Conservation (phyloP, 2,113 vertebrate genomes). For the Xyliphius kryptos region DNA sequence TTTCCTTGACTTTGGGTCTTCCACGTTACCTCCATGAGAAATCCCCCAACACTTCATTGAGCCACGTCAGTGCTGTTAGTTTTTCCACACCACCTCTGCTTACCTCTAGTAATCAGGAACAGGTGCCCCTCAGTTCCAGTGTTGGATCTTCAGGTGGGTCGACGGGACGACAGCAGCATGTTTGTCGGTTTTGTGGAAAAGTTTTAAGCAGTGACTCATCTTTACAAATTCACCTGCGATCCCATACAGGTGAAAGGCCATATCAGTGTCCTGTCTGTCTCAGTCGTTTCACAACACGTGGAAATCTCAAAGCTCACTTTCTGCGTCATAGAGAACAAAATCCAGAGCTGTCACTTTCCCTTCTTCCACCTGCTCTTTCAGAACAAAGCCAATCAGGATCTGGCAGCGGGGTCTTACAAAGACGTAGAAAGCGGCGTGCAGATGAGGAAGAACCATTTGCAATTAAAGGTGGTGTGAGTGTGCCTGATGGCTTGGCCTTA, state of each 20-base stretch:
- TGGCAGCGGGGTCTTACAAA: conserved; percentile 56
- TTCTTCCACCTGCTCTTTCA: conserved; percentile 69
- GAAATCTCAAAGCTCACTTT: conserved; percentile 90
- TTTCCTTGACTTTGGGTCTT: conserved; percentile 63
- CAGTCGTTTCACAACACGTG: conserved; percentile 87
- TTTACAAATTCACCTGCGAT: conserved; percentile 86
- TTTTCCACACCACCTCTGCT: conserved; percentile 56
- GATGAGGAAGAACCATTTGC: conserved; percentile 65
- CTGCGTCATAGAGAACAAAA: conserved; percentile 85
- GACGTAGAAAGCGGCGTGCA: conserved; percentile 62
- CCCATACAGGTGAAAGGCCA: conserved; percentile 84
- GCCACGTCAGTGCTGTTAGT: conserved; percentile 49
- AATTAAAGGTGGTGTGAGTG: conserved; percentile 57
- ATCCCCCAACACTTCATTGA: conserved; percentile 61
- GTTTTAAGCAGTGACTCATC: conserved; percentile 88
- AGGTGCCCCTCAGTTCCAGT: conserved; percentile 52
- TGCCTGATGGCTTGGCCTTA: conserved; percentile 60
- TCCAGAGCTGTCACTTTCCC: conserved; percentile 84
- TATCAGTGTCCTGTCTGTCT: conserved; percentile 88
- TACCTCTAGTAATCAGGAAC: conserved; percentile 56
- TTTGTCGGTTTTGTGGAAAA: conserved; percentile 87
- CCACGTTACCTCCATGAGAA: conserved; percentile 74
- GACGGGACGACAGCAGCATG: conserved; percentile 63
- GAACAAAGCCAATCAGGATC: conserved; percentile 58
- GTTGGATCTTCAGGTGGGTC: conserved; percentile 47